Percentiles rank a stretch among this genome's conserved stretches.
Conservation (phyloP, 2,888 invertebrate genomes). For the Heliothis peltigera region DNA sequence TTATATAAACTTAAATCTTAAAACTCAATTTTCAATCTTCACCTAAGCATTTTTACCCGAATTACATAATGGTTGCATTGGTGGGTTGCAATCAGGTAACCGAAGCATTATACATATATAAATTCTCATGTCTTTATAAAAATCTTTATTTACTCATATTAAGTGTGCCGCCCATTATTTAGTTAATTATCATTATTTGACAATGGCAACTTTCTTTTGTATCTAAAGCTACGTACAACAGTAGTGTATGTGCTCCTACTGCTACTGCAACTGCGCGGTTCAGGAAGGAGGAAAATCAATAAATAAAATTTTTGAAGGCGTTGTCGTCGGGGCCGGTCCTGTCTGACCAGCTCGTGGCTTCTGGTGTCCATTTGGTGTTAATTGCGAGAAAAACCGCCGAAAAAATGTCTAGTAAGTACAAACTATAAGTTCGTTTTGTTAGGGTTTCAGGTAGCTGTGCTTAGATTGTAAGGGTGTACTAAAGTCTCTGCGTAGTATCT, state of each 20-base stretch:
- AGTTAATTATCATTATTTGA: not conserved
- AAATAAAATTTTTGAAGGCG: not conserved
- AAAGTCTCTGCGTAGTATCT: too few species aligned
- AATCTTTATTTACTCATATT: too few species aligned
- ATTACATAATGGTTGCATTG: too few species aligned
- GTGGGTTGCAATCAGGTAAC: too few species aligned
- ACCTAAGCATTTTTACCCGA: too few species aligned
- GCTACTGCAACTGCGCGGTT: not conserved
- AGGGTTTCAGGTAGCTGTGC: not conserved
- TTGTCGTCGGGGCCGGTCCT: not conserved
- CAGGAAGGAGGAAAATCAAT: conserved; percentile 21
- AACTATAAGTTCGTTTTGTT: not conserved
- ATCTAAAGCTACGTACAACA: not conserved
- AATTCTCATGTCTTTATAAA: too few species aligned
- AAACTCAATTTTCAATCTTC: too few species aligned
- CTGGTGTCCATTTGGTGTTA: not conserved
- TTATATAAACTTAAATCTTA: too few species aligned
- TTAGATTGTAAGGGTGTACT: not conserved
- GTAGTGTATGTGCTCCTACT: conserved; percentile 7
- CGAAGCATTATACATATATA: too few species aligned
- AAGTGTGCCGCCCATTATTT: too few species aligned
- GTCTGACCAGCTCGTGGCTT: not conserved
- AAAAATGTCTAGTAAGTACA: conserved; percentile 1
- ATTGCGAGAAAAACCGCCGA: not conserved
- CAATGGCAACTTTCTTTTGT: not conserved